A percentile compares a stretch with the other conserved stretches of the same genome.
Evolutionary conservation across 2,113 vertebrate species (phyloP).

Genomic region (Bombycilla garrulus): DNA sequence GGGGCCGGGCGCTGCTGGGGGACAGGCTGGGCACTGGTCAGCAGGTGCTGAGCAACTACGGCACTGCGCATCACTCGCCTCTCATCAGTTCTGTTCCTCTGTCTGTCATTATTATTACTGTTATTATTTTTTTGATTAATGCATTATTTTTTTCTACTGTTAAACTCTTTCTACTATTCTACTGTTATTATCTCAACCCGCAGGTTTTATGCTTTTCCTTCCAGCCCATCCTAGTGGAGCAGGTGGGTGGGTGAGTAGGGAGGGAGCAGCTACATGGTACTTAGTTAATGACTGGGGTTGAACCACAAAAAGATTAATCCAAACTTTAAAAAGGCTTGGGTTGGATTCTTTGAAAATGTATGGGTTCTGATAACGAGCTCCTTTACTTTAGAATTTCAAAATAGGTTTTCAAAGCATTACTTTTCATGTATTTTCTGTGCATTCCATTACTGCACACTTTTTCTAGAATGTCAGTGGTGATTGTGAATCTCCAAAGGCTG

Average conservation of each 20-base stretch:
- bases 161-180: no score
- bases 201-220: not conserved
- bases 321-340: not conserved
- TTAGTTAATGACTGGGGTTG: not conserved
- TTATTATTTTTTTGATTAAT: no score
- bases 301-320: not conserved
- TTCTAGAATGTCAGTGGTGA: not conserved
- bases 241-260: accelerated
- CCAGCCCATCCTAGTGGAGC: no score
- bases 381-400: not conserved
- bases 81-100: not conserved
- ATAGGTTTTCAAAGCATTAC: not conserved
- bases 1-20: not conserved
- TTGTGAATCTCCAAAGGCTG: not conserved
- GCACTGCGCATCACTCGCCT: accelerated
- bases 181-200: not conserved
- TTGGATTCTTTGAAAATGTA: not conserved
- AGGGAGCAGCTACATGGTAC: not conserved
- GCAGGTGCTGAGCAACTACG: not conserved
- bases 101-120: no score
- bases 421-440: not conserved
- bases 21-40: accelerated
- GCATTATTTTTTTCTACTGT: no score
- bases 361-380: not conserved
- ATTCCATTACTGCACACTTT: not conserved